These are phyloP conservation scores for Spilosoma lubricipeda DNA, from an alignment of 2,888 invertebrate species.

Conservation along the genomic window DNA sequence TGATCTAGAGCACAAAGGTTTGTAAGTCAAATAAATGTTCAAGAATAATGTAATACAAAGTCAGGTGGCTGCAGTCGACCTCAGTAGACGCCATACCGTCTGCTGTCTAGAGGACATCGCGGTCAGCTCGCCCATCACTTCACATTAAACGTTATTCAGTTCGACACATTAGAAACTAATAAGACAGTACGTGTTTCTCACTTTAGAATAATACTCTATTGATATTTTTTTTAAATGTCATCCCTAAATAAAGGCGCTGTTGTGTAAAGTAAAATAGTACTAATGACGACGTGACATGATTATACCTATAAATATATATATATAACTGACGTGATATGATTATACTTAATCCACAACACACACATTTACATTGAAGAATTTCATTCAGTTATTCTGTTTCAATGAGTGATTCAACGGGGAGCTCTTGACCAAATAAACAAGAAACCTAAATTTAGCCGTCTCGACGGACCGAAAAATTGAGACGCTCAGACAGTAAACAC, in stretches of 20 bases:
- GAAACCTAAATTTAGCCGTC: constrained; percentile 45
- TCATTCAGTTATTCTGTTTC: constrained; percentile 46
- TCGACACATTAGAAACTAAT: constrained; percentile 35
- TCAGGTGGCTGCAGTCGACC: constrained; percentile 61
- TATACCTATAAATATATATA: too few relatives aligned
- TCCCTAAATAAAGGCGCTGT: background rate
- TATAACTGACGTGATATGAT: background rate
- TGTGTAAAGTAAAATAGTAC: too few relatives aligned
- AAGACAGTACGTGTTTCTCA: constrained; percentile 5
- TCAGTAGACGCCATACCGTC: constrained; percentile 69
- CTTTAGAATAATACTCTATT: background rate
- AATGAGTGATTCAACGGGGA: constrained; percentile 36
- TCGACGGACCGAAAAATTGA: constrained; percentile 46
- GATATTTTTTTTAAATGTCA: background rate
- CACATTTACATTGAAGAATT: constrained; percentile 39
- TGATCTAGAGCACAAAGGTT: constrained; percentile 28
- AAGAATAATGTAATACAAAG: constrained; percentile 38
- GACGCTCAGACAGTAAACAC: constrained; percentile 51
- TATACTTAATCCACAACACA: constrained; percentile 2
- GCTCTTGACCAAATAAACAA: constrained; percentile 54
- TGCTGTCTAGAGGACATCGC: constrained; percentile 72
- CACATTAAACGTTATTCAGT: constrained; percentile 43
- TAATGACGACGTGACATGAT: background rate
- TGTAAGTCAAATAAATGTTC: constrained; percentile 41
- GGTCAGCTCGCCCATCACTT: constrained; percentile 59